phyloP scores from a whole-genome alignment of 2,888 invertebrate species.

The Dynastes maya region DNA sequence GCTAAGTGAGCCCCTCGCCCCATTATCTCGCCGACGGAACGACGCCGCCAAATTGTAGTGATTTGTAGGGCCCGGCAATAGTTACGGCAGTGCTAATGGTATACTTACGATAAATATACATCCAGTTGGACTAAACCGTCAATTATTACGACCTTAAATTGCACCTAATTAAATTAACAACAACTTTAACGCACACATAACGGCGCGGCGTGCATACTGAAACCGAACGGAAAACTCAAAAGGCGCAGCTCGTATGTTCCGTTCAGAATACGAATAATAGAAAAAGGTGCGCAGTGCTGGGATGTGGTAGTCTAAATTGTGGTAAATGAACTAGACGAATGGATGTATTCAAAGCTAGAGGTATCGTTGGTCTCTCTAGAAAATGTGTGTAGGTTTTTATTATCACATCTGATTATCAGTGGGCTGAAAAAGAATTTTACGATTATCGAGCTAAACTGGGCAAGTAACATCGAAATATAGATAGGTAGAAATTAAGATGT shows the following conservation, averaged over 20 bases:
- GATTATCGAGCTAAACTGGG: neutral
- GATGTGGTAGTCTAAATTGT: slow-evolving; percentile 3
- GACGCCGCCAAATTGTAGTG: slow-evolving; percentile 69
- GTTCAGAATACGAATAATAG: neutral
- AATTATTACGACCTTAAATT: slow-evolving; percentile 67
- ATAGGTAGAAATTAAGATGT: too few relatives aligned
- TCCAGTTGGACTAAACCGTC: slow-evolving; percentile 62
- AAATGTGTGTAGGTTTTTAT: slow-evolving; percentile 9
- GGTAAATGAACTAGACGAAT: neutral
- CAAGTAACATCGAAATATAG: too few relatives aligned
- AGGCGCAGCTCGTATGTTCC: slow-evolving; percentile 3
- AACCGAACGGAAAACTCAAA: slow-evolving; percentile 15
- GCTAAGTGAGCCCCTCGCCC: slow-evolving; percentile 60
- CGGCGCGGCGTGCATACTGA: neutral
- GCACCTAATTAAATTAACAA: slow-evolving; percentile 67
- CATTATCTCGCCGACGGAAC: slow-evolving; percentile 65
- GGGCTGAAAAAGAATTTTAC: neutral
- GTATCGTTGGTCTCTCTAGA: neutral
- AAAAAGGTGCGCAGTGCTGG: neutral
- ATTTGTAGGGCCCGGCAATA: slow-evolving; percentile 65
- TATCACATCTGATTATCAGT: neutral
- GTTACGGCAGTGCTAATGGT: slow-evolving; percentile 67
- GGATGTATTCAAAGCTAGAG: neutral
- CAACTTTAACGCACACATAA: slow-evolving; percentile 55
- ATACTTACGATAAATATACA: slow-evolving; percentile 69